Base-by-base conservation (phyloP, 2,113 vertebrate species). In the Lepisosteus oculatus region DNA sequence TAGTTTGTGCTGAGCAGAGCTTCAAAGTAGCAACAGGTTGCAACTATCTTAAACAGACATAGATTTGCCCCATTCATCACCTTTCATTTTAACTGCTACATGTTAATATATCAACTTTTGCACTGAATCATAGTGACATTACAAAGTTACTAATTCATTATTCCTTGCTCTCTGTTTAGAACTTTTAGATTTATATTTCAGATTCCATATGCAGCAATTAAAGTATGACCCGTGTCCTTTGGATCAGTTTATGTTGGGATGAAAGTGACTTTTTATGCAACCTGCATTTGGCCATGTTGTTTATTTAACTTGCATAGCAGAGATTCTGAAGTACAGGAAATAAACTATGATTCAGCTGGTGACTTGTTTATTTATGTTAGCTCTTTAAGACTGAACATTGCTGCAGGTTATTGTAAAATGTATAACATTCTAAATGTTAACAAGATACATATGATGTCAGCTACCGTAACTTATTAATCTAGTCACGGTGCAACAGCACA, bases 271-370 rank as follows among this genome's bases (percentile, higher is more conserved):
- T 41, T 83, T 82, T 78, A 77, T 69, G 78, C 84, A 84, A 81
- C 65, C 68, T 77, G 80, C 72, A 70, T 80, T 84, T 65, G 74
- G 70, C 80, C 84, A 82, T 86, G 82, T 79, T 82, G 77, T 85
- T 79, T 79, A 80, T 82, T 83, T 79, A 67, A 80, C 80, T 87
- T 85, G 85, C 75, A n/a, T 45, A 68, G 81, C 80, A 72, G 72
- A 69, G 70, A 57, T 3, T 72, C 78, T 86, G 82, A 85, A 82
- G 83, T 81, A 83, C 74, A 79, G 81, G 83, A 79, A 85, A 79
- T 63, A 66, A 72, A 76, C 69, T 77, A 76, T 80, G 83, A 76
- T 61, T 73, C 72, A 11, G 68, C 5, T 67, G 42, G 4, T 43
- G 55, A 64, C 42, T 7, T 9, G 54, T 74, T 82, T 67, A 65